Evolutionary conservation across 2,113 vertebrate species (phyloP), one percentile per base, ranked within the genome.

Genomic region (Kryptolebias marmoratus): DNA sequence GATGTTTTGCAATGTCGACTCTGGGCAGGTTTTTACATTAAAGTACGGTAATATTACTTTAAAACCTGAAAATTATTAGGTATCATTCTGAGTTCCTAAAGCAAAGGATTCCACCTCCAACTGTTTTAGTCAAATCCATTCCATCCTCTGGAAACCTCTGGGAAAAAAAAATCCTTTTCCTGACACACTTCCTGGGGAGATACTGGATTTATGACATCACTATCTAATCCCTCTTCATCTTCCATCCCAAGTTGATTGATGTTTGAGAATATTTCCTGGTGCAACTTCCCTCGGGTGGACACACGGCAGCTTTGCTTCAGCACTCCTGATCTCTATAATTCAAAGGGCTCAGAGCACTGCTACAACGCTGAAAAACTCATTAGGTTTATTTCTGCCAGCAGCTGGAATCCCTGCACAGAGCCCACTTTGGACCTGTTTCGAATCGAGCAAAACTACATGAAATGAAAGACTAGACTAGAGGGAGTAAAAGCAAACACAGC

Each of bases 361-460:
- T 80, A 80, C 84, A 74, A 88, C 67, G 55, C 86, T 90, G 87
- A 91, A 86, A 92, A 93, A 91, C 81, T 86, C 88, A 91, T 91
- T 90, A 90, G 66, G 78, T 88, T 93, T 91, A 92, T 88, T 90
- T 87, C 80, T 90, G 88, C 91, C 91, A 93, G 92, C 91, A 92
- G 91, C 86, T 87, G 73, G 82, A 83, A 87, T 87, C 80, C 64
- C 86, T 70, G 15, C 36, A 80, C 80, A 70, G 77, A 71, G 60
- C 57, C 52, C 28, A 39, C 50, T 68, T 64, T 75, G 76, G 82
- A 85, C 64, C 88, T 87, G 87, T 84, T 90, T 89, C 49, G 58
- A 83, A 92, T 90, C 88, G 82, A 88, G 85, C 80, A 82, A 88
- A 78, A 55, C 70, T 75, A 87, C 70, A 78, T 83, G 76, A 90